Base-by-base conservation (phyloP, 2,888 invertebrate species). In the Tipula lateralis region DNA sequence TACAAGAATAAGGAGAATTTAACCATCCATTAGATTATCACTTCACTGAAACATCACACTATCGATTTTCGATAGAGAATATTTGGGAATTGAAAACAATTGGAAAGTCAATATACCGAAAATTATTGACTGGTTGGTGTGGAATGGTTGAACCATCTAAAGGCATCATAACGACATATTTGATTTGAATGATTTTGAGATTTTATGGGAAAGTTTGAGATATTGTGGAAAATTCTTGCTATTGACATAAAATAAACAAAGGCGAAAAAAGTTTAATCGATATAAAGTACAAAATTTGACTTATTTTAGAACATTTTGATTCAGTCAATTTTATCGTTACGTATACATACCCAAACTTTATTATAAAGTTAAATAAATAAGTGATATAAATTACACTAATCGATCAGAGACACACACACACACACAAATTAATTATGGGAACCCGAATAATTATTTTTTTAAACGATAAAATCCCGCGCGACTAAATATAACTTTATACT, bases 351-450 rank as follows among this genome's bases (percentile, higher is more conserved):
- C 7, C n/a, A 66, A 24, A 66, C 9, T 9, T 66, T 24, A 66
- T 66, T 66, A 66, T 19, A 66, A 66, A 66, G 24, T 24, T 66
- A 66, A 66, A 66, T 12, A 66, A 66, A 19, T 66, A 66, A 66
- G 66, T 66, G 66, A 66, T 66, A 66, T 66, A 66, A 66, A 66
- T 66, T 66, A 66, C 66, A 24, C 24, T 66, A 66, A 66, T 66
- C 66, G 66, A 66, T 66, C 66, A 66, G 66, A 24, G 24, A 24
- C 24, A 66, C 66, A 24, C 66, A 66, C 19, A 24, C 66, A 24
- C 24, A 66, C 66, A 24, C 66, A 66, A 66, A 66, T 66, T 66
- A 66, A 66, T 24, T 66, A 66, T 24, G 66, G 24, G 44, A 12
- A 66, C 66, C 66, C 19, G 16, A 44, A 44, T n/a, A 66, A 44